These are phyloP conservation scores for Drosophila tsacasi DNA, from an alignment of 1,140 invertebrate species.

Conservation along the genomic window DNA sequence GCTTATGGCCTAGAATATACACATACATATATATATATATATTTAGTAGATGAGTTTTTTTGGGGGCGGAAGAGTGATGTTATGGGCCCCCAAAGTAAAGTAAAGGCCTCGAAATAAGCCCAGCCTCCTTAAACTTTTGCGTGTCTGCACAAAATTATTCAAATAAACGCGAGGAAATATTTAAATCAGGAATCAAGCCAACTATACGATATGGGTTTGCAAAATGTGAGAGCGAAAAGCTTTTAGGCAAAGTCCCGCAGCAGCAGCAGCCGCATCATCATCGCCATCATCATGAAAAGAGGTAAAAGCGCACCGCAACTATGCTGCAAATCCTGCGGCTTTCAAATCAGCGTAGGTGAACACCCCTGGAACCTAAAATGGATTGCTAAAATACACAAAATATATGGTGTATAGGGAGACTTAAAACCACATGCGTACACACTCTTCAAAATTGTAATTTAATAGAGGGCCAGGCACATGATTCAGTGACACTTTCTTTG, in stretches of 20 bases:
- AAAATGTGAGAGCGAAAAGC: conserved; percentile 6
- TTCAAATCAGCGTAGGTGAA: conserved; percentile 8
- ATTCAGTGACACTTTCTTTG: background rate
- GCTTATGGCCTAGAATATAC: conserved; percentile 25
- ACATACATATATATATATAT: background rate
- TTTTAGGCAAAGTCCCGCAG: conserved; percentile 30
- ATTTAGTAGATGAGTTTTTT: background rate
- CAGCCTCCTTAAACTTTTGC: conserved; percentile 14
- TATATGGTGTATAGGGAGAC: background rate
- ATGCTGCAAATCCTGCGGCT: conserved; percentile 40
- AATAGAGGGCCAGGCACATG: conserved; percentile 23
- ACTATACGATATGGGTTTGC: conserved; percentile 1
- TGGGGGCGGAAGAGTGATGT: background rate
- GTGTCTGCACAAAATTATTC: conserved; percentile 32
- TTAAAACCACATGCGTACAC: conserved; percentile 1
- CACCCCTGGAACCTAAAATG: background rate
- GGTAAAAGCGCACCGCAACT: conserved; percentile 32
- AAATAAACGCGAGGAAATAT: conserved; percentile 25
- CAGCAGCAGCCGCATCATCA: conserved; percentile 29
- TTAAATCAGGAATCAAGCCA: conserved; percentile 27
- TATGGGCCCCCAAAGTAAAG: conserved; percentile 45
- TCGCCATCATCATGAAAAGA: conserved; percentile 11
- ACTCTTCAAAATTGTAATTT: conserved; percentile 18
- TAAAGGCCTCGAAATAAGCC: conserved; percentile 37
- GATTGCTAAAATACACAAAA: background rate